Conservation (phyloP, 2,888 invertebrate genomes). For the Drosophila emarginata region DNA sequence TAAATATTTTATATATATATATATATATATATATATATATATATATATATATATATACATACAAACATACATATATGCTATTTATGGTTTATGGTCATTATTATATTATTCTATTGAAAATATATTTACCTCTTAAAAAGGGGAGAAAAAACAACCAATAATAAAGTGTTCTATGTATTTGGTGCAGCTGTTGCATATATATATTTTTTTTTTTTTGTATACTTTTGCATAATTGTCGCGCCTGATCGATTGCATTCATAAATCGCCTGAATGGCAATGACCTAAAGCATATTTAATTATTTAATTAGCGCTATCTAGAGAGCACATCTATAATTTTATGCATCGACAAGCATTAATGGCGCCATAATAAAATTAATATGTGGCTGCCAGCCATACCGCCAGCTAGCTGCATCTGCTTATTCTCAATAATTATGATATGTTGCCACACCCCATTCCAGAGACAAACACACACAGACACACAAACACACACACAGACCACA, state of each 20-base stretch:
- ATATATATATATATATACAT: too few species aligned
- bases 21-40: too few species aligned
- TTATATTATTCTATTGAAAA: conserved; percentile 10
- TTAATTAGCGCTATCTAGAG: conserved; percentile 77
- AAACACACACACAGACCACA: background rate
- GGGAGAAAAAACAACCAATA: too few species aligned
- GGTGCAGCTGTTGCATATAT: conserved; percentile 15
- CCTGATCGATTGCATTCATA: conserved; percentile 65
- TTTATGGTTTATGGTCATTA: conserved; percentile 28
- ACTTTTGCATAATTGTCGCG: conserved; percentile 62
- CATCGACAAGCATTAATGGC: conserved; percentile 71
- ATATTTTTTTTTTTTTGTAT: conserved; percentile 34
- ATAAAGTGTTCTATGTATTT: conserved; percentile 15
- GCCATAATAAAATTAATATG: conserved; percentile 69
- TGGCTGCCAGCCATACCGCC: conserved; percentile 40
- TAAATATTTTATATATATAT: conserved; percentile 7
- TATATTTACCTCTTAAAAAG: background rate
- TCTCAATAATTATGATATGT: conserved; percentile 36
- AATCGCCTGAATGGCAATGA: conserved; percentile 54
- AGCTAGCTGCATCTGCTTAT: conserved; percentile 29
- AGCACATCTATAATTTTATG: conserved; percentile 75
- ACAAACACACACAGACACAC: too few species aligned
- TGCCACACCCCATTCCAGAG: background rate
- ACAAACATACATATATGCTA: background rate
- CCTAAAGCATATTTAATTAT: conserved; percentile 77